Conservation (phyloP, 2,888 invertebrate genomes). For the Agrochola lota region DNA sequence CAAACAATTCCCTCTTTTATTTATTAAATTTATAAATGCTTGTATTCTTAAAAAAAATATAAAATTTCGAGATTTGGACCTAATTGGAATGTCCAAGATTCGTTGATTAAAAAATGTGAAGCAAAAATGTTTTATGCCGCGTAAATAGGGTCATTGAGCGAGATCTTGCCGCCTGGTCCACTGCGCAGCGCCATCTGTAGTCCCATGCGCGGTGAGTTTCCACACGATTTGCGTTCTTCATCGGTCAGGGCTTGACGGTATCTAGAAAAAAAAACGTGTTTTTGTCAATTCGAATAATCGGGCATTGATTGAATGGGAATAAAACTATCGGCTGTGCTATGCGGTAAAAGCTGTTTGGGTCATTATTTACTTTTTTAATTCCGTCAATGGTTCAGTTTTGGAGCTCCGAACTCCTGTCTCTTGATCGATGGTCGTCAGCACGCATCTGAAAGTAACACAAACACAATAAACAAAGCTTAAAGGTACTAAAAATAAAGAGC, state of each 20-base stretch:
- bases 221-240: slow-evolving; percentile 73
- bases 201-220: slow-evolving; percentile 83
- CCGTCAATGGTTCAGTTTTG: slow-evolving; percentile 92
- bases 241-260: slow-evolving; percentile 80
- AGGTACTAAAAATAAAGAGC: not conserved
- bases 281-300: not conserved
- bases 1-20: slow-evolving; percentile 38
- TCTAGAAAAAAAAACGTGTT: slow-evolving; percentile 66
- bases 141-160: slow-evolving; percentile 80
- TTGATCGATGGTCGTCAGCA: slow-evolving; percentile 93
- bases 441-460: slow-evolving; percentile 88
- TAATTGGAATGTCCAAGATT: not conserved
- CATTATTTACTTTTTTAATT: slow-evolving; percentile 90
- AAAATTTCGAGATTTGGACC: not conserved
- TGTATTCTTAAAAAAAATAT: not conserved
- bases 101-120: not conserved
- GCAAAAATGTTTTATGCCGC: slow-evolving; percentile 71
- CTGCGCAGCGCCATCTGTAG: slow-evolving; percentile 84
- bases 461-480: not conserved
- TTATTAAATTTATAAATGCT: slow-evolving; percentile 5
- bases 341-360: not conserved
- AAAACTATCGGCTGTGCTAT: not conserved
- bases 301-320: not conserved
- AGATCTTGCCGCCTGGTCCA: slow-evolving; percentile 74
- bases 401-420: slow-evolving; percentile 91